phyloP scores from a whole-genome alignment of 2,888 invertebrate species.

The Drosophila emarginata region DNA sequence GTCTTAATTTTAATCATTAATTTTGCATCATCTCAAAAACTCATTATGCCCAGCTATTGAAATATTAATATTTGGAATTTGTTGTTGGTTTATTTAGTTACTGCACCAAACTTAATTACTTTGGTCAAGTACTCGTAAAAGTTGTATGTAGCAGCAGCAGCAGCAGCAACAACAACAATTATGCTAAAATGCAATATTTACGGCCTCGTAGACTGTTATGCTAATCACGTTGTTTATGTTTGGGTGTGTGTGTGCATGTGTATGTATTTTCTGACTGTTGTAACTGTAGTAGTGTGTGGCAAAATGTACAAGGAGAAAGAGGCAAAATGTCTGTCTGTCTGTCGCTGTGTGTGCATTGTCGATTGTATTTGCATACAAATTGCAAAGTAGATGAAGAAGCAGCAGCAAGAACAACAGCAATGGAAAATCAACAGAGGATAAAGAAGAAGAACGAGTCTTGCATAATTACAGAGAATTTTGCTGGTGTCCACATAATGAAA shows the following conservation, averaged over 20 bases:
- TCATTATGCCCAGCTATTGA: constrained; percentile 3
- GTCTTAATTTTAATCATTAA: constrained; percentile 5
- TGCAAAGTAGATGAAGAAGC: constrained; percentile 69
- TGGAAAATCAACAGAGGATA: constrained; percentile 21
- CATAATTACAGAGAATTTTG: constrained; percentile 59
- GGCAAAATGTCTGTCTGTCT: constrained; percentile 15
- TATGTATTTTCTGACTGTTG: constrained; percentile 35
- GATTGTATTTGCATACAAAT: constrained; percentile 78
- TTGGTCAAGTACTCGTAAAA: constrained; percentile 14
- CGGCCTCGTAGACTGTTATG: constrained; percentile 63
- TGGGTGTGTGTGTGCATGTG: constrained; percentile 25
- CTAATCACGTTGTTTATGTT: constrained; percentile 56
- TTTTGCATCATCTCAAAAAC: constrained; percentile 6
- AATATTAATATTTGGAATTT: constrained; percentile 12
- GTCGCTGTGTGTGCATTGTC: constrained; percentile 52
- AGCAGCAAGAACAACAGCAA: constrained; percentile 15
- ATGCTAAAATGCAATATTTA: constrained; percentile 74
- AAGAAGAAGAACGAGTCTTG: constrained; percentile 57
- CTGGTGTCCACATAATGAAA: constrained; percentile 37
- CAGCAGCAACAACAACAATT: constrained; percentile 35
- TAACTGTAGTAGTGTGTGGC: constrained; percentile 25
- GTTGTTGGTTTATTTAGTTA: constrained; percentile 40
- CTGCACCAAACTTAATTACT: constrained; percentile 29
- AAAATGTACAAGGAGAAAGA: constrained; percentile 6
- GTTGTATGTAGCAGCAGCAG: constrained; percentile 35